Conservation (phyloP, 2,113 vertebrate genomes). For the Stomatorhinus ivindoensis region DNA sequence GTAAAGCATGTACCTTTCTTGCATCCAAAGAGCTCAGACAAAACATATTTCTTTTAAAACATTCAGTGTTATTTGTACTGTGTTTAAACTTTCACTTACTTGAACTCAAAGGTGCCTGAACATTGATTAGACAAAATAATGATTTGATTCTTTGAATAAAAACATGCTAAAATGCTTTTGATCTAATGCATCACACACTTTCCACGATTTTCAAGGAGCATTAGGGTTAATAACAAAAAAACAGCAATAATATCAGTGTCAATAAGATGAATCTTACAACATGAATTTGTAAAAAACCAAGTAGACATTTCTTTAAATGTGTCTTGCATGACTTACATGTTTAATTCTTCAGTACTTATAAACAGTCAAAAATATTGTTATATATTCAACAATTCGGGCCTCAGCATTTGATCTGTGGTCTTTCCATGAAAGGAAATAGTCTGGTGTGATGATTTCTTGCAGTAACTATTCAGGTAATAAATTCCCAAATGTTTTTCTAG, state of each 20-base stretch:
- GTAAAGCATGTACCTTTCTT: neutral
- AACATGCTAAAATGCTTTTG: neutral
- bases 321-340: neutral
- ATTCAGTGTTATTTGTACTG: neutral
- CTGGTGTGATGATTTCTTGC: neutral
- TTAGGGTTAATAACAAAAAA: neutral
- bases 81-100: neutral
- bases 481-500: neutral
- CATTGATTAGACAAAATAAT: neutral
- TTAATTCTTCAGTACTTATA: neutral
- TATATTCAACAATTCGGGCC: neutral
- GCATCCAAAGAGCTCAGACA: neutral
- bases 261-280: neutral
- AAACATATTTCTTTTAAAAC: neutral
- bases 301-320: neutral
- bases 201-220: neutral
- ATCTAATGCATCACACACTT: neutral
- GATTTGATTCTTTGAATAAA: neutral
- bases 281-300: neutral
- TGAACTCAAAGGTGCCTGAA: neutral
- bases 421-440: neutral
- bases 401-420: neutral
- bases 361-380: neutral
- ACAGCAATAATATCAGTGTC: neutral
- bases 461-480: neutral